Conservation (phyloP, 2,113 vertebrate species). For the Crotalus horridus region DNA sequence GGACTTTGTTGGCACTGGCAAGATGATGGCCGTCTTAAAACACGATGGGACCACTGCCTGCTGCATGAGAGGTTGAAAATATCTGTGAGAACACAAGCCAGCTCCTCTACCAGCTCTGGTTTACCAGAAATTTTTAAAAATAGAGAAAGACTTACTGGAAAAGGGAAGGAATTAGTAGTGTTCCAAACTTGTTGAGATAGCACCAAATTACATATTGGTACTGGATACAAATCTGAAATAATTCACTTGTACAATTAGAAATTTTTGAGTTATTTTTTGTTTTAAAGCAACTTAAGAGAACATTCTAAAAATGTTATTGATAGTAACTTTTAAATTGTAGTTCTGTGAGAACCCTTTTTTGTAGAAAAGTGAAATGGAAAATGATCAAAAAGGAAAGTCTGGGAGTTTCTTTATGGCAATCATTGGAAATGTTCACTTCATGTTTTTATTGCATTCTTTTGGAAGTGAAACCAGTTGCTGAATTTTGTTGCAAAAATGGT, state of each 20-base stretch:
- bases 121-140: not conserved
- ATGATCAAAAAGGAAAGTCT: not conserved
- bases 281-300: not conserved
- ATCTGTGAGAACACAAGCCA: no score
- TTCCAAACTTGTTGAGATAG: not conserved
- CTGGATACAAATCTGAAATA: not conserved
- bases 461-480: not conserved
- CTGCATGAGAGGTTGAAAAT: no score
- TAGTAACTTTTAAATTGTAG: not conserved
- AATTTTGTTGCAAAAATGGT: not conserved
- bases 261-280: not conserved
- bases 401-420: not conserved
- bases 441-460: not conserved
- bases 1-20: no score
- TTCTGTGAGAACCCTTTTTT: not conserved
- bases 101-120: not conserved
- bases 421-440: not conserved
- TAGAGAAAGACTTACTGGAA: not conserved
- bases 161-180: not conserved
- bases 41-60: no score
- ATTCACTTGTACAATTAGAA: not conserved
- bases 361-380: not conserved
- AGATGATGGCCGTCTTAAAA: no score
- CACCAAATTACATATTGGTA: not conserved
- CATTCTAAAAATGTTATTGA: not conserved